Evolutionary conservation across 2,797 vertebrate species (phyloP).

Genomic region (Cyprinodon diabolis): DNA sequence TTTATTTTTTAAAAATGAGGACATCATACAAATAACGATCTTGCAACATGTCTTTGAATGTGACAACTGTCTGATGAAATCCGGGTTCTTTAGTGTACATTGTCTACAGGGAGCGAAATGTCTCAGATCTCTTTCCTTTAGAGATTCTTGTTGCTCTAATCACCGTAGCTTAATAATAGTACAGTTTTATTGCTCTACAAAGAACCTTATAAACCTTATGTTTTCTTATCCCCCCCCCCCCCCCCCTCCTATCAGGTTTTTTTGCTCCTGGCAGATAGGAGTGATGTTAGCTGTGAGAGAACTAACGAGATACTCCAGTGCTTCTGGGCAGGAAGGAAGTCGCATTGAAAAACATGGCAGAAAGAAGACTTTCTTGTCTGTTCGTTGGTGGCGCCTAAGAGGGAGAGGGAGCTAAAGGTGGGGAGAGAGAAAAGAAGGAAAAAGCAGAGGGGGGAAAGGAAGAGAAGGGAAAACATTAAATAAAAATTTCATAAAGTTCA

Average conservation of each 20-base stretch:
- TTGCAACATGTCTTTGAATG: slow-evolving; percentile 38
- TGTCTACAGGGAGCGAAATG: slow-evolving; percentile 68
- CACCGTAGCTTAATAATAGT: slow-evolving; percentile 64
- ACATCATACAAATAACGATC: slow-evolving; percentile 30
- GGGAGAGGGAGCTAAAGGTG: slow-evolving; percentile 61
- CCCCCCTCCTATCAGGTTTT: slow-evolving; percentile 52
- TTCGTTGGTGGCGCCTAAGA: slow-evolving; percentile 74
- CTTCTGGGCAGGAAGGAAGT: slow-evolving; percentile 87
- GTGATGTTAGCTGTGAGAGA: slow-evolving; percentile 76
- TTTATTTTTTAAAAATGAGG: slow-evolving; percentile 35
- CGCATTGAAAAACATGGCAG: slow-evolving; percentile 76
- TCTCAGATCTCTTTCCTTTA: slow-evolving; percentile 57
- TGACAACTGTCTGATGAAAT: slow-evolving; percentile 72
- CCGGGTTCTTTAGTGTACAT: slow-evolving; percentile 54
- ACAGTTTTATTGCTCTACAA: slow-evolving; percentile 53
- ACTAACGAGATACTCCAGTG: slow-evolving; percentile 79
- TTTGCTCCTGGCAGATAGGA: slow-evolving; percentile 77
- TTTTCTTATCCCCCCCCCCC: slow-evolving; percentile 23
- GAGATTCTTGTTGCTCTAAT: slow-evolving; percentile 66
- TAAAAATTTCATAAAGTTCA: slow-evolving; percentile 87
- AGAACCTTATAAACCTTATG: slow-evolving; percentile 58
- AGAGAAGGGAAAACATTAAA: slow-evolving; percentile 81
- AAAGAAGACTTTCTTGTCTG: slow-evolving; percentile 80
- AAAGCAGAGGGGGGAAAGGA: slow-evolving; percentile 62
- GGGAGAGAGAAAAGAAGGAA: slow-evolving; percentile 75